Percentiles rank a stretch among this genome's conserved stretches.
Conservation (phyloP, 1,140 invertebrate species). For the Drosophila busckii region DNA sequence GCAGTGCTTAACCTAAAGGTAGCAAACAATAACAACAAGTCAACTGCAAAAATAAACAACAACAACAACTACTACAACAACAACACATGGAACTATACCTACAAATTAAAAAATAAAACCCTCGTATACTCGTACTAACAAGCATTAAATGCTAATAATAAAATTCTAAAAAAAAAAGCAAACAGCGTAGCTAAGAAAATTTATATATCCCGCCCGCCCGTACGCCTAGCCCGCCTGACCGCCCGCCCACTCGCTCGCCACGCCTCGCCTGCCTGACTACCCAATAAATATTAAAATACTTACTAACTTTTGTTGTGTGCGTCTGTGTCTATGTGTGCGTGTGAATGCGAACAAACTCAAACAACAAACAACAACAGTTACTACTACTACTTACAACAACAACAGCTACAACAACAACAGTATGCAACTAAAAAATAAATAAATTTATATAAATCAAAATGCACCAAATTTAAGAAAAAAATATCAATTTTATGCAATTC, state of each 20-base stretch:
- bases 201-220: conserved; percentile 16
- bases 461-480: conserved; percentile 45
- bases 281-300: conserved; percentile 23
- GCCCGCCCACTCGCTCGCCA: conserved; percentile 46
- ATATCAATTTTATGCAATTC: conserved; percentile 69
- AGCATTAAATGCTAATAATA: neutral
- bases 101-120: conserved; percentile 3
- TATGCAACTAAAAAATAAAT: conserved; percentile 59
- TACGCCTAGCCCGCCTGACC: conserved; percentile 13
- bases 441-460: conserved; percentile 44
- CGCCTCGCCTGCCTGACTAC: conserved; percentile 25
- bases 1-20: conserved; percentile 34
- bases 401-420: conserved; percentile 70
- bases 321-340: conserved; percentile 55
- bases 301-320: conserved; percentile 41
- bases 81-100: conserved; percentile 17
- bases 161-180: conserved; percentile 17
- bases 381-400: conserved; percentile 42
- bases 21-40: conserved; percentile 27
- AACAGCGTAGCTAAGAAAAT: too few species aligned
- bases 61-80: conserved; percentile 22
- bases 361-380: conserved; percentile 39
- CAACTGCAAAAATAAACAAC: neutral
- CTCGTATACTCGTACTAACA: conserved; percentile 22
- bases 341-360: conserved; percentile 36